Evolutionary conservation across 2,888 invertebrate species (phyloP).

Genomic region (Antheraea yamamai): DNA sequence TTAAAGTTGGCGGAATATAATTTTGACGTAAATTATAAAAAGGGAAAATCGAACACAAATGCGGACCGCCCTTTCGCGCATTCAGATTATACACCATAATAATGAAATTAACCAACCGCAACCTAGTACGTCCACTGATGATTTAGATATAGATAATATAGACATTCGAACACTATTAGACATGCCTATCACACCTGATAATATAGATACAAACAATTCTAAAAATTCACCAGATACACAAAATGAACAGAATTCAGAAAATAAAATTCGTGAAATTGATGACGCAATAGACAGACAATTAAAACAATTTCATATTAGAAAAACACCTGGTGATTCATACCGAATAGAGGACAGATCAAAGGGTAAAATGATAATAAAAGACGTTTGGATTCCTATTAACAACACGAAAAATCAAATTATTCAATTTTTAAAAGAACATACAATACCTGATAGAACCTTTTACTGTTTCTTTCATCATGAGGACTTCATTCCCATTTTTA

Average conservation of each 20-base stretch:
- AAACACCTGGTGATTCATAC: slow-evolving; percentile 29
- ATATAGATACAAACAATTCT: background rate
- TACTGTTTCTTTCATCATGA: slow-evolving; percentile 33
- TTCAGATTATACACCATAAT: slow-evolving; percentile 29
- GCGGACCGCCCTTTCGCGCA: slow-evolving; percentile 38
- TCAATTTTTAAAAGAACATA: slow-evolving; percentile 30
- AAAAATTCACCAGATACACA: slow-evolving; percentile 13
- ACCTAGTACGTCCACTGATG: slow-evolving; percentile 16
- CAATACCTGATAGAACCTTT: slow-evolving; percentile 29
- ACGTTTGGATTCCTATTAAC: slow-evolving; percentile 32
- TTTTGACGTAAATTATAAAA: slow-evolving; percentile 37
- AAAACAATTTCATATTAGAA: slow-evolving; percentile 34
- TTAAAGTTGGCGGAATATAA: slow-evolving; percentile 42
- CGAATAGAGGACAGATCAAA: slow-evolving; percentile 34
- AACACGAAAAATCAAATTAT: slow-evolving; percentile 31
- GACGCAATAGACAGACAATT: slow-evolving; percentile 35
- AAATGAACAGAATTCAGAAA: slow-evolving; percentile 9
- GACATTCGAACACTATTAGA: slow-evolving; percentile 25
- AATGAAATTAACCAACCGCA: slow-evolving; percentile 11
- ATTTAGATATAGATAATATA: slow-evolving; percentile 10
- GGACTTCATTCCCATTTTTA: slow-evolving; percentile 20
- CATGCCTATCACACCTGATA: slow-evolving; percentile 24
- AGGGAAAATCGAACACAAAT: slow-evolving; percentile 37
- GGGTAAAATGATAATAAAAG: slow-evolving; percentile 31
- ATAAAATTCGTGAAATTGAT: slow-evolving; percentile 23